Evolutionary conservation across 2,888 invertebrate genomes (phyloP), one percentile per base, ranked within the genome.

Genomic region (Tachina grossa): DNA sequence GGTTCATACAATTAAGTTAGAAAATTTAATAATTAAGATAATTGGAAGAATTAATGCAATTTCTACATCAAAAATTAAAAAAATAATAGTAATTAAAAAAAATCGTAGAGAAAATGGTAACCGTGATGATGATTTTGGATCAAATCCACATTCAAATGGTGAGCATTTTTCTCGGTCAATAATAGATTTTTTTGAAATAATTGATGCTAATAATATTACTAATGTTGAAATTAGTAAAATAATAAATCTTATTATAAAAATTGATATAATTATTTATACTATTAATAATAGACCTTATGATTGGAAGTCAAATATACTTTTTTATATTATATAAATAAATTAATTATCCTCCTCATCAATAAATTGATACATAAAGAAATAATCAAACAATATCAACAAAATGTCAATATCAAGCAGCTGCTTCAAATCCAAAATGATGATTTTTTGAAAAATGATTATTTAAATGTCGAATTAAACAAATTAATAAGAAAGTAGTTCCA

Each of bases 51-150:
- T 93, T 90, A 95, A 88, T 0, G 94, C 94, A 93, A 96, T 95
- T 94, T 95, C 95, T 84, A 95, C 94, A 93, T 96, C 95, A 94
- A 96, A 96, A 93, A 96, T 95, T 94, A 95, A 92, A 91, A 96
- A 96, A 93, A 96, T 94, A 91, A 95, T 93, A 51, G 95, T 94
- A 91, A 95, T 94, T 93, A 94, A 90, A 93, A 95, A 94, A 93
- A 96, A 94, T 92, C 95, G 95, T 90, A 94, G 86, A 14, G 94
- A 94, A 89, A 95, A 94, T 0, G 94, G 94, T n/a, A 94, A 49
- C 1, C 94, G 94, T 0, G 93, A 90, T 0, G 92, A 93, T 8
- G 90, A 92, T 91, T 93, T 93, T 4, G 94, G 93, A 57, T 94
- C 94, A 92, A 95, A 95, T 82, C 94, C 95, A 90, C 94, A 95